Percentiles rank a stretch among this genome's conserved stretches.
Evolutionary conservation across 2,888 invertebrate genomes (phyloP).

Genomic region (Ennomos erosarius): DNA sequence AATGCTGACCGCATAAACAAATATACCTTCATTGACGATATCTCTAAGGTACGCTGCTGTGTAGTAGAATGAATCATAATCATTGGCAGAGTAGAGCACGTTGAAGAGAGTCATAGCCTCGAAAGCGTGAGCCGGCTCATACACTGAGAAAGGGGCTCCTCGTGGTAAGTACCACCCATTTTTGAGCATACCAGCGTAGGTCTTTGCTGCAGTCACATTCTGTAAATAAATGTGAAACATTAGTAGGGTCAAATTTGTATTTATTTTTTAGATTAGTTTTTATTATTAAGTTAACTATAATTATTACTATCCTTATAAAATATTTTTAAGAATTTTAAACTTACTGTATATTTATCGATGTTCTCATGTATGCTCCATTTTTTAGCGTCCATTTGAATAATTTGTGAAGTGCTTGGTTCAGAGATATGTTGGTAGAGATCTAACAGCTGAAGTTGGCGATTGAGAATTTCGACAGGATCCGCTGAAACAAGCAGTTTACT

Average conservation of each 20-base stretch:
- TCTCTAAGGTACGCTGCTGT: constrained; percentile 82
- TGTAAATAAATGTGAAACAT: too few species aligned
- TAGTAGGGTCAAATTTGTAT: too few species aligned
- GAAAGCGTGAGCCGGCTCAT: too few species aligned
- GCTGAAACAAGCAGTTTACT: background rate
- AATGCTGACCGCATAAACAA: constrained; percentile 82
- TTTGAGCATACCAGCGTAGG: too few species aligned
- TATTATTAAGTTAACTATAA: too few species aligned
- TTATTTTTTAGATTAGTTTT: too few species aligned
- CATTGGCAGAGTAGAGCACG: constrained; percentile 81
- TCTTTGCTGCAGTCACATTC: too few species aligned
- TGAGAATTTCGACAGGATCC: background rate
- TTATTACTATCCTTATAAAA: too few species aligned
- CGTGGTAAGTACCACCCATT: too few species aligned
- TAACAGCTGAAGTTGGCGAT: background rate
- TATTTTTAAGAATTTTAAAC: too few species aligned
- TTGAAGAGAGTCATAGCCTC: constrained; percentile 60
- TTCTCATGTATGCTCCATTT: background rate
- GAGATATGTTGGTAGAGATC: background rate
- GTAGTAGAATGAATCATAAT: constrained; percentile 78
- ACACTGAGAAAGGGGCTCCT: too few species aligned
- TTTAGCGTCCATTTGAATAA: background rate
- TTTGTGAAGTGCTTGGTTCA: background rate
- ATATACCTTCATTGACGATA: constrained; percentile 84
- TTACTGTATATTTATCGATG: background rate